Evolutionary conservation across 2,797 vertebrate genomes (phyloP), one percentile per base, ranked within the genome.

Genomic region (Alauda arvensis): DNA sequence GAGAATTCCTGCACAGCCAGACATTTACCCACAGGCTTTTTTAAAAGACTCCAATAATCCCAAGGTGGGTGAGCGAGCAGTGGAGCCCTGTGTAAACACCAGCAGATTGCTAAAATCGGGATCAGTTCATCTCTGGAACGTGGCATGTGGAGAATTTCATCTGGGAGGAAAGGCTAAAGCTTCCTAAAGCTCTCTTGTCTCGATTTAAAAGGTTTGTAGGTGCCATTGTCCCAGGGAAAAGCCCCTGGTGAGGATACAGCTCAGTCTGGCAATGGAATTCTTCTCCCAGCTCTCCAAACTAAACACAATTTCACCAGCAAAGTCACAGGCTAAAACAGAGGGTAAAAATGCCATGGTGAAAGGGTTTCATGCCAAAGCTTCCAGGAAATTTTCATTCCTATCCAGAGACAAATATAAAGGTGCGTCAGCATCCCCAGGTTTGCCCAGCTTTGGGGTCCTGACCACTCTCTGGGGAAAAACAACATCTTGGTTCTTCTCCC

Each of bases 71-170:
- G 72, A 45, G 52, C 3, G 60, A 93, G 88, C 52, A 18, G 20
- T 16, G 80, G 81, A 93, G 81, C 77, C 40, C 49, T 62, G n/a
- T n/a, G 84, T 57, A 91, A 94, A 94, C 86, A 90, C 16, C 82
- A 66, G 81, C 72, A 93, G 79, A 84, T 60, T 57, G 76, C 69
- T 53, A 3, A 87, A 3, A 87, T 37, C 10, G 21, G 72, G 78
- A 92, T 87, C 66, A 42, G 63, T 21, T 85, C 68, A 78, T 67
- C 88, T 72, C 55, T 43, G n/a, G 18, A 80, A 82, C 21, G 7
- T 11, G 68, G 61, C 45, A 65, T 1, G 45, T 13, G 42, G 78
- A 56, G 71, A 52, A 84, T 86, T 89, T 87, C 65, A 57, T 74
- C 91, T 1, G 1, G 12, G 3, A 66, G 48, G 37, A 75, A 68